Evolutionary conservation across 2,113 vertebrate genomes (phyloP).

Genomic region (Ceyx margarethae): DNA sequence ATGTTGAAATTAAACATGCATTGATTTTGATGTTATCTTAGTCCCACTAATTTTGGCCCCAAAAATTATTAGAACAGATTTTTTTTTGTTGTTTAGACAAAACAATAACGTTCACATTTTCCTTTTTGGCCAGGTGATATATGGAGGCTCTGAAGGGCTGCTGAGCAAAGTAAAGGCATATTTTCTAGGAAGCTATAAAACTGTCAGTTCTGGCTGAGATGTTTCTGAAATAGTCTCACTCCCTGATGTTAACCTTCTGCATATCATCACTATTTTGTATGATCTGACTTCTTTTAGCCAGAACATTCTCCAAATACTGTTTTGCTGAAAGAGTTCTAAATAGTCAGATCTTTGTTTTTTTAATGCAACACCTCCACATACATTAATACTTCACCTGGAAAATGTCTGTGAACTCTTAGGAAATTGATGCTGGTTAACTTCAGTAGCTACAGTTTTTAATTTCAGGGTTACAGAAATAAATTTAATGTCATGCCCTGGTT

Average conservation of each 20-base stretch:
- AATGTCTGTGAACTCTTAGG: not conserved
- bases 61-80: not conserved
- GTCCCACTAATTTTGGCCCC: not conserved
- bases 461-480: not conserved
- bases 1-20: not conserved
- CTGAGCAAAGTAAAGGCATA: slow-evolving; percentile 25
- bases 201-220: not conserved
- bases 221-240: not conserved
- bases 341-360: not conserved
- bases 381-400: not conserved
- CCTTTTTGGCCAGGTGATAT: not conserved
- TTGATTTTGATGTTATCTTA: not conserved
- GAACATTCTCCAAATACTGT: not conserved
- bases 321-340: not conserved
- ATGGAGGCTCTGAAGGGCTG: slow-evolving; percentile 24
- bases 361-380: not conserved
- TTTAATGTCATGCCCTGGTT: fast-evolving
- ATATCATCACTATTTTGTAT: not conserved
- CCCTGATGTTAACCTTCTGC: not conserved
- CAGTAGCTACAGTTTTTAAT: not conserved
- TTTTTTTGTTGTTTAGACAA: not conserved
- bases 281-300: not conserved
- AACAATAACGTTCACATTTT: not conserved
- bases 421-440: not conserved
- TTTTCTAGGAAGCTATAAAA: slow-evolving; percentile 42